Evolutionary conservation across 2,797 vertebrate species (phyloP).

Genomic region (Pogonophryne albipinna): DNA sequence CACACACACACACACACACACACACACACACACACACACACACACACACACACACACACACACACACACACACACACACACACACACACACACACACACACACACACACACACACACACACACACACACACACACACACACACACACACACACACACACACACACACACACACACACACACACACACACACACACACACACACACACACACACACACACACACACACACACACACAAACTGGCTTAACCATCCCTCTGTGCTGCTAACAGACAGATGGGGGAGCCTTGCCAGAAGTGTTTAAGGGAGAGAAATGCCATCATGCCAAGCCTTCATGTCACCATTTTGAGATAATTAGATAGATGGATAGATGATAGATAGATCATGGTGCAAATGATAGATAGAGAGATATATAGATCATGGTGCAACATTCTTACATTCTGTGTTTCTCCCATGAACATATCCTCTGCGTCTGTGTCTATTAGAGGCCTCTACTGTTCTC

Average conservation of each 20-base stretch:
- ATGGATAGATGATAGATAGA: background rate
- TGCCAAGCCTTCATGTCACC: conserved; percentile 59
- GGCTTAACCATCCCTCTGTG: conserved; percentile 63
- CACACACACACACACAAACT: conserved; percentile 30
- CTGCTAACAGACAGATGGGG: conserved; percentile 66
- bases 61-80: no score
- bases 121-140: no score
- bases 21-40: conserved; percentile 28
- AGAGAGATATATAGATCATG: background rate
- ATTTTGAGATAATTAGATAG: conserved; percentile 33
- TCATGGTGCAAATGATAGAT: conserved; percentile 6
- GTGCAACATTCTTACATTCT: conserved; percentile 21
- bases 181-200: background rate
- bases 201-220: conserved; percentile 26
- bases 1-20: background rate
- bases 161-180: no score
- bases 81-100: conserved; percentile 12
- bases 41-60: conserved; percentile 30
- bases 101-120: conserved; percentile 17
- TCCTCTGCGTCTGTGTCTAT: conserved; percentile 25
- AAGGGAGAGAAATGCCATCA: conserved; percentile 60
- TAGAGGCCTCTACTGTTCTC: conserved; percentile 56
- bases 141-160: no score
- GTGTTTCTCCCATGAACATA: conserved; percentile 29
- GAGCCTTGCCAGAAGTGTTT: conserved; percentile 55